Evolutionary conservation across 2,888 invertebrate genomes (phyloP).

Genomic region (Nesidiocoris tenuis): DNA sequence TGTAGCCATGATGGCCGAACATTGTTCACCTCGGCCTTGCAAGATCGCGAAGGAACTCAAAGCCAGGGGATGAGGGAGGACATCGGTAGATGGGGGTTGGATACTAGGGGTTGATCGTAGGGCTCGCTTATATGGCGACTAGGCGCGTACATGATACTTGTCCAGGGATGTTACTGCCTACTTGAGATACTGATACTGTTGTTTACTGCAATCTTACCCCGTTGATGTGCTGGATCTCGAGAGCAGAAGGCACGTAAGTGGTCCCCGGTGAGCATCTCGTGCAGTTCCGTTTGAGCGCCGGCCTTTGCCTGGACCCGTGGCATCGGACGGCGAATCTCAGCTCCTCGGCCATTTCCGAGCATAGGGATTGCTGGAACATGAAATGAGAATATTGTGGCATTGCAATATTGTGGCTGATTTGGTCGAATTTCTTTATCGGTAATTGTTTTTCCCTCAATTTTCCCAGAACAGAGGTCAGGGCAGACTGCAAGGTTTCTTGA

Average conservation of each 20-base stretch:
- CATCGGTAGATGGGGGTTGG: too few species aligned
- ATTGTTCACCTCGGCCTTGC: neutral
- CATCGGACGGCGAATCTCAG: slow-evolving; percentile 87
- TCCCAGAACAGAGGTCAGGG: too few species aligned
- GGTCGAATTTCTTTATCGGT: too few species aligned
- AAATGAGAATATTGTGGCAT: too few species aligned
- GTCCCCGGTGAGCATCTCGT: slow-evolving; percentile 72
- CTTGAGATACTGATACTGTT: too few species aligned
- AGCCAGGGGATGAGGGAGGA: neutral
- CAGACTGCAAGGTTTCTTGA: too few species aligned
- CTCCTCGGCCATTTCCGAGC: slow-evolving; percentile 93
- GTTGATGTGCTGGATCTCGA: slow-evolving; percentile 60
- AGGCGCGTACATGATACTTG: too few species aligned
- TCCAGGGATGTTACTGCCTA: too few species aligned
- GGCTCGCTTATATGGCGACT: too few species aligned
- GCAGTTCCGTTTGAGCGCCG: slow-evolving; percentile 75
- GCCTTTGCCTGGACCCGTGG: slow-evolving; percentile 76
- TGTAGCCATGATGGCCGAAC: neutral
- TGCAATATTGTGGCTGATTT: too few species aligned
- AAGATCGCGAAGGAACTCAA: neutral
- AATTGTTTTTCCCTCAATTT: too few species aligned
- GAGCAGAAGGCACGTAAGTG: slow-evolving; percentile 65
- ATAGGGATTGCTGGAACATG: slow-evolving; percentile 70
- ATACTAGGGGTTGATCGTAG: too few species aligned
- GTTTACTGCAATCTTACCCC: slow-evolving; percentile 55